Evolutionary conservation across 2,113 vertebrate species (phyloP).

Genomic region (Mustela nigripes): DNA sequence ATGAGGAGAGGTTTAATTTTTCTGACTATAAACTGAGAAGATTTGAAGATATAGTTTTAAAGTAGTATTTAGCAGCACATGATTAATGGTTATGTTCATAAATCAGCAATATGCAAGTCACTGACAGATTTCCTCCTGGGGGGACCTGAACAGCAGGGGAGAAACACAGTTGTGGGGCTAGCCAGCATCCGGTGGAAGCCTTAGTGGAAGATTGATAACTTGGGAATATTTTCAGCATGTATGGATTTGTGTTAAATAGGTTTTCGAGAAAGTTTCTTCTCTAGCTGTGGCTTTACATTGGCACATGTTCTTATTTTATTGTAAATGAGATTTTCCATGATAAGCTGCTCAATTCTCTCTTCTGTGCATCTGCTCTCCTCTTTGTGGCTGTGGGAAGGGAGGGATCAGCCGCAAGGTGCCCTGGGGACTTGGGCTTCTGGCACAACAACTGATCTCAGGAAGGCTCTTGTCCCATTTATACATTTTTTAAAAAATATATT

Average conservation of each 20-base stretch:
- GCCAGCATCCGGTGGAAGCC: too few species aligned
- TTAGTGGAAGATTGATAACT: background rate
- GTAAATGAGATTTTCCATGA: conserved; percentile 53
- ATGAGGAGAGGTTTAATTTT: conserved; percentile 8
- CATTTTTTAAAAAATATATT: background rate
- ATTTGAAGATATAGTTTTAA: conserved; percentile 19
- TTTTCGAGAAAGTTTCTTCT: conserved; percentile 20
- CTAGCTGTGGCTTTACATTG: background rate
- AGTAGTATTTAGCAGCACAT: background rate
- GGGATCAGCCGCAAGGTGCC: background rate
- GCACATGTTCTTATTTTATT: background rate
- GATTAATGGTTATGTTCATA: background rate
- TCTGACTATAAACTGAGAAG: background rate
- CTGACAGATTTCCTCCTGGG: background rate
- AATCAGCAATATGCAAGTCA: background rate
- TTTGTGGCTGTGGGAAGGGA: background rate
- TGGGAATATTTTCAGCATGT: conserved; percentile 13
- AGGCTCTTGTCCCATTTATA: background rate
- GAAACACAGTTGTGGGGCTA: background rate
- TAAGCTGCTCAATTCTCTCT: background rate
- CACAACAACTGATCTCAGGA: background rate
- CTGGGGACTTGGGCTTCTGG: background rate
- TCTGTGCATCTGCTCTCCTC: background rate
- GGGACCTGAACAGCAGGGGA: background rate
- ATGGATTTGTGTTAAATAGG: conserved; percentile 7